Conservation (phyloP, 1,140 invertebrate species). For the Phenacoccus solenopsis region DNA sequence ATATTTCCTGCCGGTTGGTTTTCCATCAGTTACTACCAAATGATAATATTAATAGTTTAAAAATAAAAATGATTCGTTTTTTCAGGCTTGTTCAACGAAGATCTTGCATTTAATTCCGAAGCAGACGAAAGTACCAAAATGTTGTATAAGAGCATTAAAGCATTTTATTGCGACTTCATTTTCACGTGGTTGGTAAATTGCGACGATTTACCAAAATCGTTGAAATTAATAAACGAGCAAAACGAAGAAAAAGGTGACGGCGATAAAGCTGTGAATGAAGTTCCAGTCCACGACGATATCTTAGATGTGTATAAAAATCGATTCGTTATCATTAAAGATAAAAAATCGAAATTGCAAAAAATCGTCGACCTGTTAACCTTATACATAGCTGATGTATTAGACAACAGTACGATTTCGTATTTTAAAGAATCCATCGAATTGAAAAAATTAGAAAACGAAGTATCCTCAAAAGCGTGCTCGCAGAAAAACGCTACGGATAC, state of each 20-base stretch:
- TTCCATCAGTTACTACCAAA: neutral
- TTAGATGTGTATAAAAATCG: neutral
- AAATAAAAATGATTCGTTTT: neutral
- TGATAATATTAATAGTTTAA: neutral
- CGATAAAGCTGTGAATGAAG: neutral
- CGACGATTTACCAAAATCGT: constrained; percentile 4
- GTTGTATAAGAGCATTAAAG: constrained; percentile 5
- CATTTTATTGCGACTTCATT: neutral
- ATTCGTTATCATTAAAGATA: neutral
- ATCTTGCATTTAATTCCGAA: neutral
- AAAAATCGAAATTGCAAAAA: neutral
- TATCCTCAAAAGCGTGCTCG: neutral
- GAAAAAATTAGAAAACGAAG: neutral
- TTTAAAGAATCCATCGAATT: neutral
- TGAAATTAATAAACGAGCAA: neutral
- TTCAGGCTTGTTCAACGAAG: neutral
- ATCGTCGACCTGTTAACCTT: neutral
- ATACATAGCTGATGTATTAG: neutral
- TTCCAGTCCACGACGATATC: neutral
- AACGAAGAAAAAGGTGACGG: neutral
- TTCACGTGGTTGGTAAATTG: neutral
- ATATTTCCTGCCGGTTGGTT: neutral
- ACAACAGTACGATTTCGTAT: neutral
- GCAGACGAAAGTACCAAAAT: neutral
- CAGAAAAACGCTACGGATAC: neutral